Evolutionary conservation across 30 jellyfish, hydroid and myxozoan species (phyloP).

Genomic region (Nemopilema nomurai): DNA sequence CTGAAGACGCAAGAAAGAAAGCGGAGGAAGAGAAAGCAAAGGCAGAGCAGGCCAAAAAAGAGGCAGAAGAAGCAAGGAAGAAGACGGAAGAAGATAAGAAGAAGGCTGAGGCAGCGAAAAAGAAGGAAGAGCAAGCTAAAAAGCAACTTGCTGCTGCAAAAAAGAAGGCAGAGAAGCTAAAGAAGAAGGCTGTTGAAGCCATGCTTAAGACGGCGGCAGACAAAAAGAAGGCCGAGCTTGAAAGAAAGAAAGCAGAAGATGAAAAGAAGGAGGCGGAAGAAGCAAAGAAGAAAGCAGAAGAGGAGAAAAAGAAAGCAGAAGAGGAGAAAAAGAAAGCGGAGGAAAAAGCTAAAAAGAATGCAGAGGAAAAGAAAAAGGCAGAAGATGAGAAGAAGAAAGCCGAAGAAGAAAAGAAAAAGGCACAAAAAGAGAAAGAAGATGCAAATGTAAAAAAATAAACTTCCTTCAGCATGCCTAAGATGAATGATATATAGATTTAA

Average conservation of each 20-base stretch:
- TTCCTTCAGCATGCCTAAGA: no score
- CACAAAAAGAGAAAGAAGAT: slow-evolving; percentile 33
- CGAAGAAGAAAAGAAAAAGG: slow-evolving; percentile 35
- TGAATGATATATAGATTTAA: no score
- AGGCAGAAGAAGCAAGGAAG: slow-evolving; percentile 42
- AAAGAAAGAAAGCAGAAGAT: slow-evolving; percentile 24
- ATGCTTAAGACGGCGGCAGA: slow-evolving; percentile 25
- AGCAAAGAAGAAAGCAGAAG: slow-evolving; percentile 52
- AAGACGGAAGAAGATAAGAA: slow-evolving; percentile 60
- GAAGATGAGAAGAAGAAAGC: slow-evolving; percentile 39
- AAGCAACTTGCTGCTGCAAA: slow-evolving; percentile 26
- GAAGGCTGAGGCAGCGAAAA: slow-evolving; percentile 41
- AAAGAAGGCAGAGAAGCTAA: slow-evolving; percentile 40
- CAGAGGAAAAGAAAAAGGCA: slow-evolving; percentile 26
- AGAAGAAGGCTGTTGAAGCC: slow-evolving; percentile 30
- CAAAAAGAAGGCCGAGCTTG: slow-evolving; percentile 29
- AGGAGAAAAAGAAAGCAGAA: slow-evolving; percentile 32
- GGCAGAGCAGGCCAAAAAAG: slow-evolving; percentile 40
- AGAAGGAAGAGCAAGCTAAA: slow-evolving; percentile 39
- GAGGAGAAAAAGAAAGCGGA: slow-evolving; percentile 18
- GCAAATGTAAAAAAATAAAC: slow-evolving; percentile 11
- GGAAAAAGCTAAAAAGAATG: background rate
- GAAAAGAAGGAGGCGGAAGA: slow-evolving; percentile 47
- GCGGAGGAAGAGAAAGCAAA: slow-evolving; percentile 29
- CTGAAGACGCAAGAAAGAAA: slow-evolving; percentile 34